phyloP scores from a whole-genome alignment of 1,140 invertebrate species.

The Zaprionus vittiger region DNA sequence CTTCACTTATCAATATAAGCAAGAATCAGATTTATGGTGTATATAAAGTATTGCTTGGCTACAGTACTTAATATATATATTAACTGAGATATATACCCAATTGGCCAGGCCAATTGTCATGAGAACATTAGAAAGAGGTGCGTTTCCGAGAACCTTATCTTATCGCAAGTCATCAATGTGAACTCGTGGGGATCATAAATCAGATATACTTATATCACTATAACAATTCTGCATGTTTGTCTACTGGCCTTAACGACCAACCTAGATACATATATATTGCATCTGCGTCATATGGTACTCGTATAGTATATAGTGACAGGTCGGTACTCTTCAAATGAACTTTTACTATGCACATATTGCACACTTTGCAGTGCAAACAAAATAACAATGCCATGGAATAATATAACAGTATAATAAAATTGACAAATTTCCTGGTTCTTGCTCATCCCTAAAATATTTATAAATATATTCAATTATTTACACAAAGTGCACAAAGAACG shows the following conservation, averaged over 20 bases:
- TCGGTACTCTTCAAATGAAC: conserved; percentile 6
- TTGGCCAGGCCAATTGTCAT: conserved; percentile 10
- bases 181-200: conserved; percentile 38
- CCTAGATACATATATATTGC: conserved; percentile 29
- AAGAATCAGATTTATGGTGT: neutral
- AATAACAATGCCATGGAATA: neutral
- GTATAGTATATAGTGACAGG: neutral
- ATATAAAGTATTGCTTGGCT: neutral
- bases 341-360: neutral
- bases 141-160: conserved; percentile 37
- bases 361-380: neutral
- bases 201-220: conserved; percentile 6
- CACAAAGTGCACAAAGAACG: neutral
- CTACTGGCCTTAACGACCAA: conserved; percentile 1
- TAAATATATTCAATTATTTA: neutral
- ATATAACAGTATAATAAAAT: neutral
- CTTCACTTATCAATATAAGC: neutral
- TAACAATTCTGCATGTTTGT: conserved; percentile 8
- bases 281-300: conserved; percentile 23
- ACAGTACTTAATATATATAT: conserved; percentile 7
- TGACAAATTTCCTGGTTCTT: neutral
- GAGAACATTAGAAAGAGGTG: conserved; percentile 32
- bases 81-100: neutral
- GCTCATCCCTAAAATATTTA: neutral
- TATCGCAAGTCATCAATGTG: conserved; percentile 29